phyloP scores from a whole-genome alignment of 2,797 vertebrate species.

The Ctenopoma multispine region DNA sequence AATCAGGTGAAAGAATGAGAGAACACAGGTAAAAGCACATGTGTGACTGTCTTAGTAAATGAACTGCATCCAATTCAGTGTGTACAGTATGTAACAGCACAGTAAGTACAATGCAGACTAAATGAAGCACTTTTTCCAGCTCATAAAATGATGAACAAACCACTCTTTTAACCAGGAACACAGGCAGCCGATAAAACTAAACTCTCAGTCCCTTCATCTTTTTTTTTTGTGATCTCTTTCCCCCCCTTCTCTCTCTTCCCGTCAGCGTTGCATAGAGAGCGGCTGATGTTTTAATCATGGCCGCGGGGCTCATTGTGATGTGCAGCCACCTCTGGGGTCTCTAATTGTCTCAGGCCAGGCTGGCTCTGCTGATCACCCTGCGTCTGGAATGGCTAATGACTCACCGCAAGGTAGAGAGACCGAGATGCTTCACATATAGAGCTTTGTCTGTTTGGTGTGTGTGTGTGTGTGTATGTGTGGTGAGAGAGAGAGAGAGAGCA shows the following conservation, averaged over 20 bases:
- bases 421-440: constrained; percentile 54
- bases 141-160: constrained; percentile 61
- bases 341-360: constrained; percentile 82
- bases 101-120: constrained; percentile 25
- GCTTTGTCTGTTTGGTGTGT: constrained; percentile 49
- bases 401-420: constrained; percentile 65
- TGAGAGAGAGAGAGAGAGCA: constrained; percentile 3
- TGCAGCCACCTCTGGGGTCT: constrained; percentile 80
- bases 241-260: constrained; percentile 26
- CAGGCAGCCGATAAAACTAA: constrained; percentile 60
- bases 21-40: not conserved
- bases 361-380: constrained; percentile 81
- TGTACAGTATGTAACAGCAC: not conserved
- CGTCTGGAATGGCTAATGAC: constrained; percentile 83
- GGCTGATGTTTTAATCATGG: constrained; percentile 85
- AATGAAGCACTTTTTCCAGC: constrained; percentile 26
- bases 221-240: constrained; percentile 48
- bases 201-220: constrained; percentile 70
- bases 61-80: not conserved
- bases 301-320: constrained; percentile 82
- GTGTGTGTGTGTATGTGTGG: constrained; percentile 34
- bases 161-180: constrained; percentile 64
- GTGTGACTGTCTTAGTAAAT: not conserved
- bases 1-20: constrained; percentile 12
- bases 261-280: constrained; percentile 70